These are phyloP conservation scores for Acrossocheilus fasciatus DNA, from an alignment of 2,797 vertebrate species.

Conservation along the genomic window DNA sequence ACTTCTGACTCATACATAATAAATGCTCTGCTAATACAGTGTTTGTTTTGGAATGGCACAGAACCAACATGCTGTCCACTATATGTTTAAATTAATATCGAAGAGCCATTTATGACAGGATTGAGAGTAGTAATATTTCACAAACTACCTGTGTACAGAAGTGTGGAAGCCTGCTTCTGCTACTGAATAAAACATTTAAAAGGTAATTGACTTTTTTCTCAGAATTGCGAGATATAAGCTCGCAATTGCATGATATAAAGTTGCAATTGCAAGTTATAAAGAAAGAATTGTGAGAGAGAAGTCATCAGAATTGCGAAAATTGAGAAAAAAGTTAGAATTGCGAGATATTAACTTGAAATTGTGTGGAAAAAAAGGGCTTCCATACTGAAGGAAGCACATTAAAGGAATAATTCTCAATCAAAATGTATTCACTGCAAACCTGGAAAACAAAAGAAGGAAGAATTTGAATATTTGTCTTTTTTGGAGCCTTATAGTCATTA, in stretches of 20 bases:
- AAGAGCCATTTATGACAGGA: slow-evolving; percentile 27
- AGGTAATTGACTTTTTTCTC: background rate
- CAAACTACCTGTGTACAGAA: background rate
- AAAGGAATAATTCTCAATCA: too few species aligned
- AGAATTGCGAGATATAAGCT: background rate
- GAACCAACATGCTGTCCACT: slow-evolving; percentile 27
- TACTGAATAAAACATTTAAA: background rate
- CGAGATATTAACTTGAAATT: background rate
- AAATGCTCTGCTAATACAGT: slow-evolving; percentile 43
- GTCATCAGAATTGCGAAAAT: background rate
- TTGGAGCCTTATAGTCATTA: background rate
- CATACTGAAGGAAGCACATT: background rate
- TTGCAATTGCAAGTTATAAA: background rate
- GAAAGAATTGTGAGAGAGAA: background rate
- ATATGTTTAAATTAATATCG: background rate
- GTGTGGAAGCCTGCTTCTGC: background rate
- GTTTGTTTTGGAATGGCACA: slow-evolving; percentile 41
- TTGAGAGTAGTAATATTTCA: slow-evolving; percentile 9
- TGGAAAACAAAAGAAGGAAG: background rate
- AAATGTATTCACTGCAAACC: background rate
- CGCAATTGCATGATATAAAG: background rate
- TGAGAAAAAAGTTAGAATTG: too few species aligned
- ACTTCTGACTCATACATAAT: slow-evolving; percentile 55
- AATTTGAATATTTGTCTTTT: background rate
- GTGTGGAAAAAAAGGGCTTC: background rate